Evolutionary conservation across 2,113 vertebrate species (phyloP).

Genomic region (Nestor notabilis): DNA sequence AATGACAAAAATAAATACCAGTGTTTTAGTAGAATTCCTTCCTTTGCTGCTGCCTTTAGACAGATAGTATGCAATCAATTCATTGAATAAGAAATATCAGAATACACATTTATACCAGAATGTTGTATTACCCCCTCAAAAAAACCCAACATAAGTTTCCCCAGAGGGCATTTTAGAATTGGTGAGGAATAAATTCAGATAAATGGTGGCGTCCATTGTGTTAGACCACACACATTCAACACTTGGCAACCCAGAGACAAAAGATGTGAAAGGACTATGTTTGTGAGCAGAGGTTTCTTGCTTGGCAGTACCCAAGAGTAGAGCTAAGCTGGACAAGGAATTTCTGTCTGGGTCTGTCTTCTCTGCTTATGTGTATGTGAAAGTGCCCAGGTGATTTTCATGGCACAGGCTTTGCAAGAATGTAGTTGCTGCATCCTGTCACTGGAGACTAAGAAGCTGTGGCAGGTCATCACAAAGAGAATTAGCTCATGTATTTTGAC

Average conservation of each 20-base stretch:
- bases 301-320: background rate
- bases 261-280: background rate
- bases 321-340: background rate
- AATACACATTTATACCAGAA: background rate
- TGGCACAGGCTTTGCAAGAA: background rate
- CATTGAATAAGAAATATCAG: background rate
- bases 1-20: background rate
- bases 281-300: background rate
- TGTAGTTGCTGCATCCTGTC: constrained; percentile 14
- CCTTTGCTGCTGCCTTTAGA: background rate
- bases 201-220: background rate
- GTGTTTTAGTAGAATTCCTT: background rate
- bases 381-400: constrained; percentile 36
- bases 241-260: background rate
- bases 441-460: constrained; percentile 5
- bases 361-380: background rate
- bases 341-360: background rate
- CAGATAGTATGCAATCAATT: background rate
- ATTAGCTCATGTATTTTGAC: constrained; percentile 61
- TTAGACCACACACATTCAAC: background rate
- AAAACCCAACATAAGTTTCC: rapidly evolving
- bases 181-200: background rate
- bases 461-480: constrained; percentile 46
- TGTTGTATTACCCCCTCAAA: too few relatives aligned
- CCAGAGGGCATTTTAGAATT: background rate